These are phyloP conservation scores for Pogonocichla stellata DNA, from an alignment of 2,113 vertebrate genomes.

Conservation along the genomic window DNA sequence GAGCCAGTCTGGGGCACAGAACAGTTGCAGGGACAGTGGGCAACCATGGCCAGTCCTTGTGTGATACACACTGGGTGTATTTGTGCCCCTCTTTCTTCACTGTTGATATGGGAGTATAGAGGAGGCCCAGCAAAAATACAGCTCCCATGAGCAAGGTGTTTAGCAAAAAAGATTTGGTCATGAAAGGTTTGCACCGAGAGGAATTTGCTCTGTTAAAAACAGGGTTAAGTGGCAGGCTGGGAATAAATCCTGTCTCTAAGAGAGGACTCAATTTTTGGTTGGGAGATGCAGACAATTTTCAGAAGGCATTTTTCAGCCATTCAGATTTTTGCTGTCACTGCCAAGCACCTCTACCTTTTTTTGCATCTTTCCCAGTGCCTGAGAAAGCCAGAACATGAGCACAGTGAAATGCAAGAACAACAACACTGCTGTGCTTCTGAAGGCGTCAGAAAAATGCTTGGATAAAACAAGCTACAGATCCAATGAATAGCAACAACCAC, in stretches of 20 bases:
- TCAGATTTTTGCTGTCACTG: neutral
- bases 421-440: neutral
- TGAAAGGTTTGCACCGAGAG: neutral
- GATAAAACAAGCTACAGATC: neutral
- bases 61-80: rapidly evolving
- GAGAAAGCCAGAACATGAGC: neutral
- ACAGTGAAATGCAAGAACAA: neutral
- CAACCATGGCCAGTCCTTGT: neutral
- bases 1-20: neutral
- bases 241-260: neutral
- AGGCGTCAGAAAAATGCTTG: neutral
- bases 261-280: neutral
- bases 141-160: neutral
- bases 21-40: neutral
- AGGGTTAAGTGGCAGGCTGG: neutral
- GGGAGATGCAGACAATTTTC: neutral
- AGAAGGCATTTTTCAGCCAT: neutral
- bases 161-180: neutral
- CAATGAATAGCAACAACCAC: neutral
- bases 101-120: neutral
- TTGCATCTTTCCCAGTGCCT: neutral
- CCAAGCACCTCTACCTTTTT: neutral
- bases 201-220: neutral
- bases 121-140: neutral
- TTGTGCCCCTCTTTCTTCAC: neutral